These are phyloP conservation scores for Microplitis demolitor DNA, from an alignment of 1,140 invertebrate species.

Conservation along the genomic window DNA sequence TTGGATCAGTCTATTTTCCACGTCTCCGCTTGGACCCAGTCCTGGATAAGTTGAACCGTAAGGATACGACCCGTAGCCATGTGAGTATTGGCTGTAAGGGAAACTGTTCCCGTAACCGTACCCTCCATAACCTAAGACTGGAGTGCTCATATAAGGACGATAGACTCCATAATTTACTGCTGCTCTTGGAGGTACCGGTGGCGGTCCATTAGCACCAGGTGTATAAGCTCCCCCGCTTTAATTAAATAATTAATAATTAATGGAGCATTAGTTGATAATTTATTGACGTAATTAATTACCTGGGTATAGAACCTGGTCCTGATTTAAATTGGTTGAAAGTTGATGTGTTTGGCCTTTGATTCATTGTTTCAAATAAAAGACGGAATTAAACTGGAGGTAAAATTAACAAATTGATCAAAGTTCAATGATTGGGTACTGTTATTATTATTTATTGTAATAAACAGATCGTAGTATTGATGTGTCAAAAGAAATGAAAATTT, in stretches of 20 bases:
- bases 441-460: too few relatives aligned
- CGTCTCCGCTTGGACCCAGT: constrained; percentile 62
- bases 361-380: neutral
- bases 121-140: neutral
- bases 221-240: neutral
- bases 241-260: neutral
- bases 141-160: neutral
- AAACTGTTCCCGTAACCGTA: constrained; percentile 7
- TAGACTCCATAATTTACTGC: neutral
- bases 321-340: constrained; percentile 6
- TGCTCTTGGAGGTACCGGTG: constrained; percentile 11
- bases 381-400: neutral
- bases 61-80: neutral
- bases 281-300: neutral
- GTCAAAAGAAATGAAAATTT: too few relatives aligned
- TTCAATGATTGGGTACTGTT: neutral
- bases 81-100: neutral
- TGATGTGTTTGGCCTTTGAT: constrained; percentile 14
- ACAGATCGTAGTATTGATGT: too few relatives aligned
- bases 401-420: neutral
- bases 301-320: constrained; percentile 1
- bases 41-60: neutral
- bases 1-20: constrained; percentile 77
- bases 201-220: neutral
- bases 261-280: too few relatives aligned